Evolutionary conservation across 2,797 vertebrate genomes (phyloP).

Genomic region (Ctenosaura bakeri): DNA sequence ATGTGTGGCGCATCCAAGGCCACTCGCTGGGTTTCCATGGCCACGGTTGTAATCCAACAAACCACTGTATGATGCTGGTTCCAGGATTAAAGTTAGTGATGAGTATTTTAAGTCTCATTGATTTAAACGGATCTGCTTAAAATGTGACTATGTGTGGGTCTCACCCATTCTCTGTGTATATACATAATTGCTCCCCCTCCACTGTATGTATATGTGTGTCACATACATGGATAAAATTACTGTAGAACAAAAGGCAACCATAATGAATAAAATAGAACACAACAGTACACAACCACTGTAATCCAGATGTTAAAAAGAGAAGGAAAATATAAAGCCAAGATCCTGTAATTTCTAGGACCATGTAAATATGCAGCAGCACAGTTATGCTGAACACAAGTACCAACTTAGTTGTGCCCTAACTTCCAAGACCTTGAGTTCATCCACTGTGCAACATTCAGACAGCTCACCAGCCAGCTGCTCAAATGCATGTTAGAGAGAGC

Average conservation of each 20-base stretch:
- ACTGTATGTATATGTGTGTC: neutral
- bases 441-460: too few species aligned
- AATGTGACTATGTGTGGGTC: too few species aligned
- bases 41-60: too few species aligned
- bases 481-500: too few species aligned
- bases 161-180: too few species aligned
- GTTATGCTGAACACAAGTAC: too few species aligned
- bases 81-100: neutral
- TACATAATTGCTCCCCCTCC: neutral
- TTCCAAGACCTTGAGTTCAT: too few species aligned
- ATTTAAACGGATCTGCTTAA: neutral
- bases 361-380: conserved; percentile 1
- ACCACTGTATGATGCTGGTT: too few species aligned
- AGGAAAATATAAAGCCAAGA: conserved; percentile 32
- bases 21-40: too few species aligned
- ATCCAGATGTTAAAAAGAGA: conserved; percentile 31
- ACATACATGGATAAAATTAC: neutral
- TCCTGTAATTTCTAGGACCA: conserved; percentile 22
- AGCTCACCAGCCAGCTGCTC: too few species aligned
- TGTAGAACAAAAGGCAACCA: neutral
- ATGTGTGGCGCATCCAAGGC: too few species aligned
- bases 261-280: neutral
- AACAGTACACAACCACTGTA: conserved; percentile 37
- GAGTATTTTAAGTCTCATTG: neutral
- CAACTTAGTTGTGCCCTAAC: too few species aligned